Evolutionary conservation across 2,888 invertebrate genomes (phyloP).

Genomic region (Sminthurides aquaticus): DNA sequence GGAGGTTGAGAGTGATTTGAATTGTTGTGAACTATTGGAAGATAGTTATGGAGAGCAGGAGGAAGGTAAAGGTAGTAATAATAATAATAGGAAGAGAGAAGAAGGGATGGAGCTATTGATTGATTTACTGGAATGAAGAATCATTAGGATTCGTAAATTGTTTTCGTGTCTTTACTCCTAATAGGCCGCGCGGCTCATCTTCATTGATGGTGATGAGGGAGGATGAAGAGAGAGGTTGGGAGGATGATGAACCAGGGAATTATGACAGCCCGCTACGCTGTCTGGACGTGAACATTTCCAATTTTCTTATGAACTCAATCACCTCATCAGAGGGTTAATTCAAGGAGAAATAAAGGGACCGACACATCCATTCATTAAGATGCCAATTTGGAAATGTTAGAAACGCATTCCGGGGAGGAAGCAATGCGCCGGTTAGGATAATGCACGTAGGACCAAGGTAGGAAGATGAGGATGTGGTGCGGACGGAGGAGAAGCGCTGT

Average conservation of each 20-base stretch:
- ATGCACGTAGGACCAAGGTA: too few species aligned
- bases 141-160: constrained; percentile 23
- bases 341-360: too few species aligned
- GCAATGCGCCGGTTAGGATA: too few species aligned
- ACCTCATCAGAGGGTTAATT: too few species aligned
- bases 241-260: constrained; percentile 1
- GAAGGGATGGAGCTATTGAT: background rate
- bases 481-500: too few species aligned
- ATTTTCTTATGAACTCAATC: constrained; percentile 7
- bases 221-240: background rate
- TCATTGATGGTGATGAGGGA: constrained; percentile 6
- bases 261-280: background rate
- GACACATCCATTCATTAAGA: too few species aligned
- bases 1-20: background rate
- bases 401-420: too few species aligned
- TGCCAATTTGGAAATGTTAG: too few species aligned
- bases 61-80: background rate
- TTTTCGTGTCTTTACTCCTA: constrained; percentile 20
- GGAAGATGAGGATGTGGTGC: too few species aligned
- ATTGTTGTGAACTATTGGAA: background rate
- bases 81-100: background rate
- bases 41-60: background rate
- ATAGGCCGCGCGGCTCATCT: constrained; percentile 12
- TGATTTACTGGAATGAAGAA: constrained; percentile 18
- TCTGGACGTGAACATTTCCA: background rate